Evolutionary conservation across 2,797 vertebrate genomes (phyloP).

Genomic region (Masticophis lateralis): DNA sequence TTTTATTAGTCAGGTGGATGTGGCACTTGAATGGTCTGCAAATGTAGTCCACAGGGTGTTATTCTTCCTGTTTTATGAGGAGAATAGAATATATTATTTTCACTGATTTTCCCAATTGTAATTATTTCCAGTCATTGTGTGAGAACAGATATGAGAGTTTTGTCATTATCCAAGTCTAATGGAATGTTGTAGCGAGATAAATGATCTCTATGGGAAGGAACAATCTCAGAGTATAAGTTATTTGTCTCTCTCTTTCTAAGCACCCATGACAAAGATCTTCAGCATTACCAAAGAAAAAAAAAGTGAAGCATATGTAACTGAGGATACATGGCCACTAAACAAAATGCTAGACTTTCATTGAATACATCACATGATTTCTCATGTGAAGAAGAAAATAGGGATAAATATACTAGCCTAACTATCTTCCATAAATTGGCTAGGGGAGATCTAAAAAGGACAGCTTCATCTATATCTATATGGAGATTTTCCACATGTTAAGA

Average conservation of each 20-base stretch:
- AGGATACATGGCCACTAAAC: not conserved
- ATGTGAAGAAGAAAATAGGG: not conserved
- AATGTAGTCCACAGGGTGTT: slow-evolving; percentile 31
- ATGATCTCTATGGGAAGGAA: slow-evolving; percentile 47
- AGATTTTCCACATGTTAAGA: not conserved
- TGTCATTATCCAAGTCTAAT: slow-evolving; percentile 39
- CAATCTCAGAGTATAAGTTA: slow-evolving; percentile 39
- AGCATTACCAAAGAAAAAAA: slow-evolving; percentile 3
- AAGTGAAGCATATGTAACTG: not conserved
- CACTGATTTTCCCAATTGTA: slow-evolving; percentile 52
- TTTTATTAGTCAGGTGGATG: slow-evolving; percentile 8
- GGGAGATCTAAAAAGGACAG: not conserved
- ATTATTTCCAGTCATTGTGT: slow-evolving; percentile 56
- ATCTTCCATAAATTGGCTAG: not conserved
- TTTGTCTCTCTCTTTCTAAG: slow-evolving; percentile 50
- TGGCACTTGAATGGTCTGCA: not conserved
- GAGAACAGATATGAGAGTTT: slow-evolving; percentile 37
- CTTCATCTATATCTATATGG: not conserved
- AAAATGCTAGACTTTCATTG: not conserved
- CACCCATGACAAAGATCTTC: slow-evolving; percentile 27
- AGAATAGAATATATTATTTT: slow-evolving; percentile 39
- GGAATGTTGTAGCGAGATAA: slow-evolving; percentile 44
- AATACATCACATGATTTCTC: not conserved
- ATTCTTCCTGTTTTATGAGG: slow-evolving; percentile 47
- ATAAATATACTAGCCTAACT: not conserved